Evolutionary conservation across 2,888 invertebrate species (phyloP).

Genomic region (Drosophila acutilabella): DNA sequence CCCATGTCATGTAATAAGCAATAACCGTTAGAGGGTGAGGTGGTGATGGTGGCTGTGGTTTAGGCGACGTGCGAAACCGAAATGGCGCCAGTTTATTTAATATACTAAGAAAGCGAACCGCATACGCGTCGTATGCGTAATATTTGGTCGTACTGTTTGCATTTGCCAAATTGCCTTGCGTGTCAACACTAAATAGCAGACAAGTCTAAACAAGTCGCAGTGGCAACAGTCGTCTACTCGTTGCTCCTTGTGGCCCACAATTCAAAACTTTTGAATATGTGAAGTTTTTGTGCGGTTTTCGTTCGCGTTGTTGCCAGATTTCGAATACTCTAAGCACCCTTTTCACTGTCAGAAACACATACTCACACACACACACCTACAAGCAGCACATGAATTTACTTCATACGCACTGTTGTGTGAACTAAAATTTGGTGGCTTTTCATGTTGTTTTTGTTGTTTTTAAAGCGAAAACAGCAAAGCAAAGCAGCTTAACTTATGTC

Average conservation of each 20-base stretch:
- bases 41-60: constrained; percentile 32
- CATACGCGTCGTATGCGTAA: constrained; percentile 58
- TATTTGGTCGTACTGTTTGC: constrained; percentile 78
- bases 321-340: constrained; percentile 62
- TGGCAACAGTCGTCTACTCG: constrained; percentile 5
- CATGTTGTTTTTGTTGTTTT: constrained; percentile 51
- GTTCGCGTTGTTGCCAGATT: constrained; percentile 59
- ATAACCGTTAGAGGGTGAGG: constrained; percentile 57
- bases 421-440: constrained; percentile 32
- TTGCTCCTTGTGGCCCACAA: constrained; percentile 1
- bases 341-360: constrained; percentile 49
- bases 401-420: constrained; percentile 33
- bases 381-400: constrained; percentile 39
- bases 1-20: constrained; percentile 64
- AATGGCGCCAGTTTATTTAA: constrained; percentile 80
- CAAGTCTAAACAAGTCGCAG: constrained; percentile 56
- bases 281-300: constrained; percentile 45
- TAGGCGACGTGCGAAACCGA: constrained; percentile 63
- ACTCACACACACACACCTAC: constrained; percentile 5
- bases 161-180: constrained; percentile 82
- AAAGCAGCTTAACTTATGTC: constrained; percentile 81
- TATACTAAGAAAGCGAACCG: constrained; percentile 54
- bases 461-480: constrained; percentile 61
- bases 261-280: constrained; percentile 62
- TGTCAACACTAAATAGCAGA: constrained; percentile 83